Conservation (phyloP, 2,113 vertebrate genomes). For the Archocentrus centrarchus region DNA sequence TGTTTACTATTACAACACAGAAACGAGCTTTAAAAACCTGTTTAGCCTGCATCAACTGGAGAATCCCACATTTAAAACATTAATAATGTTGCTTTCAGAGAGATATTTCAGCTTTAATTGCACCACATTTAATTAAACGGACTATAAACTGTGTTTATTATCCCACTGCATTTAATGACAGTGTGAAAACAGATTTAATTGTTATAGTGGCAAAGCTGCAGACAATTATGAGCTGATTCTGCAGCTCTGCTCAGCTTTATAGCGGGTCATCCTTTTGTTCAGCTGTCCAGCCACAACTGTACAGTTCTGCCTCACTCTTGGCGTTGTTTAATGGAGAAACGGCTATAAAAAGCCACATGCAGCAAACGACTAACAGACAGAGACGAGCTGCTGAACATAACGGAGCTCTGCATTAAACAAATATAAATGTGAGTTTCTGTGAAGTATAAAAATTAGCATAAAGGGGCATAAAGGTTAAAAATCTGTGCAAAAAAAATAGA, state of each 20-base stretch:
- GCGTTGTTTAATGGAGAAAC: neutral
- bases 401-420: neutral
- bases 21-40: neutral
- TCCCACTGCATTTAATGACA: slow-evolving; percentile 3
- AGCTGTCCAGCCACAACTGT: slow-evolving; percentile 5
- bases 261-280: neutral
- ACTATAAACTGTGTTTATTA: slow-evolving; percentile 7
- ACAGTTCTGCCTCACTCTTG: neutral
- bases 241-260: neutral
- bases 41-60: neutral
- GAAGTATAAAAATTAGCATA: neutral
- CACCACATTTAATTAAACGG: slow-evolving; percentile 1
- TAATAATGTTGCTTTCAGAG: neutral
- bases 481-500: neutral
- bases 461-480: neutral
- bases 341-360: slow-evolving; percentile 8
- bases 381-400: neutral
- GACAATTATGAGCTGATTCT: slow-evolving; percentile 20
- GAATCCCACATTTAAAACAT: no score
- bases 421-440: neutral
- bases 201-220: neutral
- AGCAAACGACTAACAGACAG: neutral
- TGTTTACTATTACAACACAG: neutral
- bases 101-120: slow-evolving; percentile 15
- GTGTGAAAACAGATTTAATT: slow-evolving; percentile 17